Conservation (phyloP, 1,140 invertebrate genomes). For the Phymastichus coffea region DNA sequence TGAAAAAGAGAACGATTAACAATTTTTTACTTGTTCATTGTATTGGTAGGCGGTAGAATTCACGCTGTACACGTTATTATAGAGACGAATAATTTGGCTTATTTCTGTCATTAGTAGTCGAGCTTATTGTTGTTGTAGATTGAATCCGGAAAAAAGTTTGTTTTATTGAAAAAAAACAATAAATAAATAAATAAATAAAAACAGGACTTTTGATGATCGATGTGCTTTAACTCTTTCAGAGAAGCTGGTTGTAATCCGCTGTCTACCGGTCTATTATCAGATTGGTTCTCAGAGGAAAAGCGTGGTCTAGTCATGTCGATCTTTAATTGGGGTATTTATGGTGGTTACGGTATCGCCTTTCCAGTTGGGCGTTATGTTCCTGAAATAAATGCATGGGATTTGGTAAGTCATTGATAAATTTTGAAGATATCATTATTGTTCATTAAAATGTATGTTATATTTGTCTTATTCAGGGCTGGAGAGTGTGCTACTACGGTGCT, state of each 20-base stretch:
- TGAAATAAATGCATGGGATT: constrained; percentile 70
- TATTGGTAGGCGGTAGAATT: too few relatives aligned
- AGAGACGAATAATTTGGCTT: too few relatives aligned
- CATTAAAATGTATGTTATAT: background rate
- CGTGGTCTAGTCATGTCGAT: constrained; percentile 87
- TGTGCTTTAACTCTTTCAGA: constrained; percentile 58
- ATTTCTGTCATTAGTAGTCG: too few relatives aligned
- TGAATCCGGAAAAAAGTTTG: too few relatives aligned
- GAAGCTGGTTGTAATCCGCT: constrained; percentile 89
- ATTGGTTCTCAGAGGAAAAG: constrained; percentile 79
- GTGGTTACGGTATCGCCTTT: constrained; percentile 90
- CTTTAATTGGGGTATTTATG: constrained; percentile 96
- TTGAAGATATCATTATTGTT: background rate
- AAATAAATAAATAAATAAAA: too few relatives aligned
- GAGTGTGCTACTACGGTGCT: constrained; percentile 81
- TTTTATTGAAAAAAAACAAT: too few relatives aligned
- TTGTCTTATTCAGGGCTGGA: constrained; percentile 70
- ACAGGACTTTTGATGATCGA: too few relatives aligned
- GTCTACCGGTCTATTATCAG: constrained; percentile 80
- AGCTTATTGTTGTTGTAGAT: too few relatives aligned
- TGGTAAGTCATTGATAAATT: constrained; percentile 62
- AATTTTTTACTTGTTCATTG: too few relatives aligned
- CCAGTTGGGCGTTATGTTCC: constrained; percentile 88
- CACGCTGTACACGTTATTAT: too few relatives aligned
- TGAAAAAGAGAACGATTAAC: too few relatives aligned